Conservation (phyloP, 2,797 vertebrate species). For the Sebastes cheni region DNA sequence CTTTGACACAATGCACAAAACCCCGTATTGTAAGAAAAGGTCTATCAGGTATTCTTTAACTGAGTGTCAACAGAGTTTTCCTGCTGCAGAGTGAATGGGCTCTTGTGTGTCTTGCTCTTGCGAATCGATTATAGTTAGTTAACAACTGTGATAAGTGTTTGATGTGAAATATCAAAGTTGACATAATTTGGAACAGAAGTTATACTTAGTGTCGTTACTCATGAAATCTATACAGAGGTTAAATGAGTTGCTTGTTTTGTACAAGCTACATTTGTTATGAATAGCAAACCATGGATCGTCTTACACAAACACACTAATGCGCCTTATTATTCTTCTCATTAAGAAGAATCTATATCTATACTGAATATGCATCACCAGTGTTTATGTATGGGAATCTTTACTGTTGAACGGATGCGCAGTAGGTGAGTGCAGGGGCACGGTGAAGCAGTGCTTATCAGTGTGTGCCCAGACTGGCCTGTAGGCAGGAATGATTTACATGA, state of each 20-base stretch:
- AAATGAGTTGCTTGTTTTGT: not conserved
- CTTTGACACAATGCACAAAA: slow-evolving; percentile 40
- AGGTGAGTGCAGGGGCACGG: slow-evolving; percentile 54
- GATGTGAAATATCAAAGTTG: not conserved
- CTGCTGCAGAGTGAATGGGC: slow-evolving; percentile 33
- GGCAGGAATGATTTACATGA: slow-evolving; percentile 75
- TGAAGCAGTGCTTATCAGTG: slow-evolving; percentile 69
- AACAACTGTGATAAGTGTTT: slow-evolving; percentile 21
- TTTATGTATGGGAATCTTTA: slow-evolving; percentile 41
- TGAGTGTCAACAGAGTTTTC: slow-evolving; percentile 52
- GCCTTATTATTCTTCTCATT: not conserved
- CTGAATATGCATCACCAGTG: not conserved
- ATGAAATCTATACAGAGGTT: not conserved
- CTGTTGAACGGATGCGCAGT: slow-evolving; percentile 31
- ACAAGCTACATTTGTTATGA: not conserved
- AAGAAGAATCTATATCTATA: not conserved
- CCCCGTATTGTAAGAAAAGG: slow-evolving; percentile 15
- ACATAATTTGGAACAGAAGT: not conserved
- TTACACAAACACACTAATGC: not conserved
- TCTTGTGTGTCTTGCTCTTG: slow-evolving; percentile 20
- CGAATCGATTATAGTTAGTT: slow-evolving; percentile 54
- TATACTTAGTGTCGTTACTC: not conserved
- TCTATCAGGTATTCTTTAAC: slow-evolving; percentile 56
- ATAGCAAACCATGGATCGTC: not conserved
- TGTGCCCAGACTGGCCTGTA: slow-evolving; percentile 68